Conservation (phyloP, 2,888 invertebrate species). For the Eustalomyia histrio region DNA sequence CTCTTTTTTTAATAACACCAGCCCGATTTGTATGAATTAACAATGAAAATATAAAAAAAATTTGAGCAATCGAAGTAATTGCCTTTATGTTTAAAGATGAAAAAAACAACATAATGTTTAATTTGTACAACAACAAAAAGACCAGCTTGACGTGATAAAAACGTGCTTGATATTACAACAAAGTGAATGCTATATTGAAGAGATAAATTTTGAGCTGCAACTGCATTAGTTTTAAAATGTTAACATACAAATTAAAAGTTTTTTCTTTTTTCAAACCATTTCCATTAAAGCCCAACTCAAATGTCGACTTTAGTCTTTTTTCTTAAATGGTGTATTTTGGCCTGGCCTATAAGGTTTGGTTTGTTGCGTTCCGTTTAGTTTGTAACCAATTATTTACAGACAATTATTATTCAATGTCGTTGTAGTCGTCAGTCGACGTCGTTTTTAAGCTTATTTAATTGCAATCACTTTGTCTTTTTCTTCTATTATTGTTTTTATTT, state of each 20-base stretch:
- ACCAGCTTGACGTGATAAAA: background rate
- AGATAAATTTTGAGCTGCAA: background rate
- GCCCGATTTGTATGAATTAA: conserved; percentile 16
- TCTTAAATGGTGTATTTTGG: conserved; percentile 18
- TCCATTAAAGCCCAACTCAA: conserved; percentile 5
- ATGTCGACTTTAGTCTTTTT: background rate
- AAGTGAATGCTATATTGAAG: background rate
- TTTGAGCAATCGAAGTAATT: conserved; percentile 12
- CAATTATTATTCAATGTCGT: conserved; percentile 51
- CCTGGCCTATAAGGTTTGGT: conserved; percentile 19
- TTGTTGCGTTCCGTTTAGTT: background rate
- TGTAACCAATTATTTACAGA: conserved; percentile 45
- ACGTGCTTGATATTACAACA: conserved; percentile 22
- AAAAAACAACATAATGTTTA: conserved; percentile 27
- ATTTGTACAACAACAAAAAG: conserved; percentile 5
- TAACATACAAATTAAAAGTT: conserved; percentile 10
- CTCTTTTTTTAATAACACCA: conserved; percentile 58
- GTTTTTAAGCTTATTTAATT: background rate
- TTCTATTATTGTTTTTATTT: conserved; percentile 8
- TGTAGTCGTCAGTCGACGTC: background rate
- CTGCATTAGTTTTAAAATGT: background rate
- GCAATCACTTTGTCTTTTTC: background rate
- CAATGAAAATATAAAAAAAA: conserved; percentile 22
- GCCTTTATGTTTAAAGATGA: background rate
- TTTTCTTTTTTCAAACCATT: conserved; percentile 1